A percentile compares a stretch with the other conserved stretches of the same genome.
phyloP scores from a whole-genome alignment of 2,888 invertebrate genomes.

The Nomada fabriciana region DNA sequence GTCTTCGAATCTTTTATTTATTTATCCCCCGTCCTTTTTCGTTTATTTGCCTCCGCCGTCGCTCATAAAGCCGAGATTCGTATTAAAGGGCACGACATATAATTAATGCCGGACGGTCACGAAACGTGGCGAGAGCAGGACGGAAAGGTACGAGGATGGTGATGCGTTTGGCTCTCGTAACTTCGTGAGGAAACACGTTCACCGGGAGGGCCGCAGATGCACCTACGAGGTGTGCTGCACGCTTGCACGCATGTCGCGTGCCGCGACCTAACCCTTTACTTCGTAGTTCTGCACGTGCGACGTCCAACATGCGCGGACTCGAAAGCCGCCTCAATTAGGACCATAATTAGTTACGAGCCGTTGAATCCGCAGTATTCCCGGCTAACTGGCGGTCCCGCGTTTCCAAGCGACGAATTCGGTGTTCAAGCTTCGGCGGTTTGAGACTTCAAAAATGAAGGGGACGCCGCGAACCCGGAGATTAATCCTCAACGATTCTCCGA shows the following conservation, averaged over 20 bases:
- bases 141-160: not conserved
- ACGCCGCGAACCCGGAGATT: too few species aligned
- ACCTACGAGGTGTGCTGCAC: conserved; percentile 8
- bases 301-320: conserved; percentile 1
- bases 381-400: not conserved
- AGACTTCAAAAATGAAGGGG: not conserved
- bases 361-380: not conserved
- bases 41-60: conserved; percentile 7
- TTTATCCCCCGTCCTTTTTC: too few species aligned
- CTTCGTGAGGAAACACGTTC: conserved; percentile 54
- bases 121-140: conserved; percentile 47
- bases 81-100: conserved; percentile 69
- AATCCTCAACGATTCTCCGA: too few species aligned
- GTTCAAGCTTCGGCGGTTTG: not conserved
- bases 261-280: conserved; percentile 39
- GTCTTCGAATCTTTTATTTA: conserved; percentile 40
- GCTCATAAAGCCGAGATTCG: conserved; percentile 64
- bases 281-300: conserved; percentile 39
- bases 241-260: conserved; percentile 63
- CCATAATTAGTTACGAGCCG: conserved; percentile 48
- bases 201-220: conserved; percentile 9
- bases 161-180: conserved; percentile 49
- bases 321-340: conserved; percentile 46
- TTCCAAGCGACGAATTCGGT: too few species aligned
- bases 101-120: conserved; percentile 73